A percentile compares a stretch with the other conserved stretches of the same genome.
Conservation (phyloP, 23 tunicate genomes). For the Oikopleura dioica region DNA sequence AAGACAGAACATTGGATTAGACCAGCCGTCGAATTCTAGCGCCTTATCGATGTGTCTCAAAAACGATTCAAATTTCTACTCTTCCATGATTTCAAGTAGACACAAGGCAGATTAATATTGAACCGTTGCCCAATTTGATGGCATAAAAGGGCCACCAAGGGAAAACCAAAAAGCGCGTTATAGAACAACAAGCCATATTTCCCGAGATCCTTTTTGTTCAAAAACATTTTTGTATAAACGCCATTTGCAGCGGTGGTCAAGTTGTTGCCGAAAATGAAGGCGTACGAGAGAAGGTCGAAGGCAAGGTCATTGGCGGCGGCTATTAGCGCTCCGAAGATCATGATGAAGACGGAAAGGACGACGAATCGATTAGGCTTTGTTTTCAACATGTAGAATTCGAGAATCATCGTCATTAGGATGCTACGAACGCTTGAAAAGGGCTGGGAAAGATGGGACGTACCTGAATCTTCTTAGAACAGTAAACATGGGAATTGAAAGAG, state of each 20-base stretch:
- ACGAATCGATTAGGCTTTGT: slow-evolving; percentile 23
- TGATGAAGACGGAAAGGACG: slow-evolving; percentile 20
- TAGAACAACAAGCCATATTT: slow-evolving; percentile 69
- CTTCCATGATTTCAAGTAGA: no score
- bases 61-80: no score
- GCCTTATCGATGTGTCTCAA: slow-evolving; percentile 27
- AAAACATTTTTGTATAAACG: slow-evolving; percentile 46
- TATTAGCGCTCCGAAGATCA: slow-evolving; percentile 57
- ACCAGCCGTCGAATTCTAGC: slow-evolving; percentile 23
- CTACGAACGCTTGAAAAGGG: no score
- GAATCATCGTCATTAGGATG: slow-evolving; percentile 52
- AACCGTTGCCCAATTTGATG: no score
- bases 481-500: slow-evolving; percentile 88
- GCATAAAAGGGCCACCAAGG: no score
- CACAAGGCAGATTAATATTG: no score
- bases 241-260: slow-evolving; percentile 49
- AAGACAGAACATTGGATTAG: slow-evolving; percentile 19
- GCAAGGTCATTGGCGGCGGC: slow-evolving; percentile 87
- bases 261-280: slow-evolving; percentile 36
- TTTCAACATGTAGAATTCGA: slow-evolving; percentile 38
- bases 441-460: no score
- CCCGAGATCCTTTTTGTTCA: slow-evolving; percentile 66
- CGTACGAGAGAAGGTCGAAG: slow-evolving; percentile 47
- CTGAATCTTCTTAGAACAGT: slow-evolving; percentile 71
- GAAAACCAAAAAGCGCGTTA: slow-evolving; percentile 57